These are phyloP conservation scores for Mola mola DNA, from an alignment of 2,113 vertebrate genomes.

Conservation along the genomic window DNA sequence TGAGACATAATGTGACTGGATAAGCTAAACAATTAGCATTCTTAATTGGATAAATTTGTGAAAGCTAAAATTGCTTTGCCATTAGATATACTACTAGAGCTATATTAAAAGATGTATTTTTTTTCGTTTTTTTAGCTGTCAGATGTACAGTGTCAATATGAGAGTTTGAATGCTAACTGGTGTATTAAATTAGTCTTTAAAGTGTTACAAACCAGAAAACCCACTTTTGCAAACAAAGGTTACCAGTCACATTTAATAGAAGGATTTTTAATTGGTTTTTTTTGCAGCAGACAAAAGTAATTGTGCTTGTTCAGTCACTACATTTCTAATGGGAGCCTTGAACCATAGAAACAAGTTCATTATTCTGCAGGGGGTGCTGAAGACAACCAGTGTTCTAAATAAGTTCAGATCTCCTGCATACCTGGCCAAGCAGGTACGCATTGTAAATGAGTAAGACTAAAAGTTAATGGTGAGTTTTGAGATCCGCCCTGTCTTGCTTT, in stretches of 20 bases:
- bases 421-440: not conserved
- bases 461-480: not conserved
- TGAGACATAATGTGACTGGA: not conserved
- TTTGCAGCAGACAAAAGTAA: not conserved
- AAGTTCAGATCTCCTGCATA: not conserved
- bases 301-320: not conserved
- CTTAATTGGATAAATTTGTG: no score
- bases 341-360: constrained; percentile 13
- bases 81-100: no score
- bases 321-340: constrained; percentile 24
- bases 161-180: no score
- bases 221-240: no score
- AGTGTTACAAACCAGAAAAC: no score
- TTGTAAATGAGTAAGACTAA: not conserved
- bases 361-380: constrained; percentile 1
- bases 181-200: no score
- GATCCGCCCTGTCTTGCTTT: no score
- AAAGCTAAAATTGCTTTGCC: no score
- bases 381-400: constrained; percentile 7
- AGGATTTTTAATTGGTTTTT: not conserved
- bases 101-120: no score
- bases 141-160: no score
- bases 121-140: no score
- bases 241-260: not conserved
- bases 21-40: not conserved